Evolutionary conservation across 2,113 vertebrate species (phyloP).

Genomic region (Oreochromis spilurus): DNA sequence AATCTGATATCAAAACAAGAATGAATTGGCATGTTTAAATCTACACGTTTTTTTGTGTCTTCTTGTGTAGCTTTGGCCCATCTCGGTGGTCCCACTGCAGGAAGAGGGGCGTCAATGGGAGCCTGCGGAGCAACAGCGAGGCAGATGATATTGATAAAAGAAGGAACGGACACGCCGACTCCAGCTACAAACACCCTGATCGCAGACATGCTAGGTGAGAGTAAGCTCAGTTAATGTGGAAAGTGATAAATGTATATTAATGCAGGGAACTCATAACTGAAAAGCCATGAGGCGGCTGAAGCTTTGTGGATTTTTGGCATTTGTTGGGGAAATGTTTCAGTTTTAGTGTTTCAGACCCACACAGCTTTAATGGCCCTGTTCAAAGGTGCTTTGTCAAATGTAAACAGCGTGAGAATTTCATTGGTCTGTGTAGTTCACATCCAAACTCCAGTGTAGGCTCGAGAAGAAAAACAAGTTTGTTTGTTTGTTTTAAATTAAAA

Average conservation of each 20-base stretch:
- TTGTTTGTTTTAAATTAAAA: not conserved
- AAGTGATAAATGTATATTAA: not conserved
- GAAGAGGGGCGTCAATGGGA: constrained; percentile 82
- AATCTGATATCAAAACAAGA: not conserved
- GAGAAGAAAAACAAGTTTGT: fast-evolving
- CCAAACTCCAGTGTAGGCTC: not conserved
- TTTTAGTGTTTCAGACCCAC: not conserved
- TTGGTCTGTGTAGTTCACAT: not conserved
- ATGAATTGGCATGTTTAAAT: not conserved
- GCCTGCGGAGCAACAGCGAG: constrained; percentile 54
- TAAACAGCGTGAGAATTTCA: not conserved
- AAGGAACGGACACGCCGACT: not conserved
- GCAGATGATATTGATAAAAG: not conserved
- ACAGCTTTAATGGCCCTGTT: fast-evolving
- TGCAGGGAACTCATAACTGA: not conserved
- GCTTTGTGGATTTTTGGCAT: not conserved
- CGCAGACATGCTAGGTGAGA: constrained; percentile 63
- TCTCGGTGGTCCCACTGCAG: constrained; percentile 79
- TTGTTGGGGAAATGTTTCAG: not conserved
- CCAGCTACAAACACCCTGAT: not conserved
- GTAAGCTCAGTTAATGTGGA: not conserved
- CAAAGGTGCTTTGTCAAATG: not conserved
- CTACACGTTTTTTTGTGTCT: not conserved
- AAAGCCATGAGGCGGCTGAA: not conserved
- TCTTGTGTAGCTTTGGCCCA: constrained; percentile 41